Conservation (phyloP, 2,113 vertebrate genomes). For the Pomatorhinus ruficollis region DNA sequence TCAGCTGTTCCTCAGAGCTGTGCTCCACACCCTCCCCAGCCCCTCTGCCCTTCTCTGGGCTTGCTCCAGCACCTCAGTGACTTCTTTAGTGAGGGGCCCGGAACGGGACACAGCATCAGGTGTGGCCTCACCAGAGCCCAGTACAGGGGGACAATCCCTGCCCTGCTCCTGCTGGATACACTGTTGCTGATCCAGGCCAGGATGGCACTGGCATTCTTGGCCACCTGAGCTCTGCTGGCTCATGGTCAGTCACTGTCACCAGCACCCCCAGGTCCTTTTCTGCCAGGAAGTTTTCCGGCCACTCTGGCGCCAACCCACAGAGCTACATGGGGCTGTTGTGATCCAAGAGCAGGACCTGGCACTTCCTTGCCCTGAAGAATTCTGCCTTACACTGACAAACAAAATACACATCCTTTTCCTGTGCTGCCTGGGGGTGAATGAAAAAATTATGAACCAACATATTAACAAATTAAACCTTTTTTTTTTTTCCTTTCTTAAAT, state of each 20-base stretch:
- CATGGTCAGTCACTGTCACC: rapidly evolving
- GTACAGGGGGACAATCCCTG: neutral
- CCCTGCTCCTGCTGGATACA: neutral
- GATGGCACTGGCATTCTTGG: neutral
- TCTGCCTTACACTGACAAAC: neutral
- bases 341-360: neutral
- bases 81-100: neutral
- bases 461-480: neutral
- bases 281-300: rapidly evolving
- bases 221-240: neutral
- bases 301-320: neutral
- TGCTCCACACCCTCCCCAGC: neutral
- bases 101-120: neutral
- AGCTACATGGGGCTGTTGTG: rapidly evolving
- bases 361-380: neutral
- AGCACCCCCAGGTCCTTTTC: neutral
- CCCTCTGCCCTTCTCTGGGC: neutral
- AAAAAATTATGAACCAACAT: neutral
- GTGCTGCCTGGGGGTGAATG: neutral
- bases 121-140: rapidly evolving
- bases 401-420: neutral
- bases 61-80: rapidly evolving
- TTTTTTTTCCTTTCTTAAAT: neutral
- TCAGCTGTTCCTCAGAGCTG: neutral
- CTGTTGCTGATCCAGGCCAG: neutral